Base-by-base conservation (phyloP, 2,888 invertebrate genomes). In the Apotomis betuletana region DNA sequence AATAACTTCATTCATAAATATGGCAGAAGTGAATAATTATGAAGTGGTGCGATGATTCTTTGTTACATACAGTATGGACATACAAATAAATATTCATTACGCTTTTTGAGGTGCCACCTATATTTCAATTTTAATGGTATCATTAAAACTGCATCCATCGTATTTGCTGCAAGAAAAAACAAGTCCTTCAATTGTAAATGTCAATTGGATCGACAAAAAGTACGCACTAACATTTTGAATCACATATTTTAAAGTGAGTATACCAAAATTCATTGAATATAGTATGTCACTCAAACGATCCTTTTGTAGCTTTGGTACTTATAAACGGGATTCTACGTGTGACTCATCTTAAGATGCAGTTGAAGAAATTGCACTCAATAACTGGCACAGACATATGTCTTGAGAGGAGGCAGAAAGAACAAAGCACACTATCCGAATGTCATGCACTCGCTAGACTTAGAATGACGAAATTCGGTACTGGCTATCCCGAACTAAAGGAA, bases 1-100 rank as follows among this genome's bases (percentile, higher is more conserved):
- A 70, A 70, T 64, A 70, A 46, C 67, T 61, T 67, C 69, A 69
- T 71, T 71, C 67, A 67, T 67, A 51, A 71, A 65, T 67, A 67
- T 67, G 67, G 51, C 51, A 51, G 57, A 67, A 44, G 71, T 67
- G 44, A 64, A 70, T 70, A n/a, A n/a, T n/a, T n/a, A 51, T 8
- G 36, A 38, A 61, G 57, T 51, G 51, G 13, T 52, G 41, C 54
- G 51, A 54, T 27, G 63, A 64, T 54, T 70, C 55, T 67, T 71
- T 67, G 67, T 71, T 71, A 52, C 8, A 12, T 13, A 57, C 41
- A 51, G 12, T 69, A 69, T 57, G 69, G 62, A 36, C 61, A 61
- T 55, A 52, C 13, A 41, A 12, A 61, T 71, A 62, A 61, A 71
- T 62, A 71, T 71, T 71, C 67, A 71, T 67, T 41, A 71, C 41